These are phyloP conservation scores for Vidua macroura DNA, from an alignment of 2,113 vertebrate species.

Conservation along the genomic window DNA sequence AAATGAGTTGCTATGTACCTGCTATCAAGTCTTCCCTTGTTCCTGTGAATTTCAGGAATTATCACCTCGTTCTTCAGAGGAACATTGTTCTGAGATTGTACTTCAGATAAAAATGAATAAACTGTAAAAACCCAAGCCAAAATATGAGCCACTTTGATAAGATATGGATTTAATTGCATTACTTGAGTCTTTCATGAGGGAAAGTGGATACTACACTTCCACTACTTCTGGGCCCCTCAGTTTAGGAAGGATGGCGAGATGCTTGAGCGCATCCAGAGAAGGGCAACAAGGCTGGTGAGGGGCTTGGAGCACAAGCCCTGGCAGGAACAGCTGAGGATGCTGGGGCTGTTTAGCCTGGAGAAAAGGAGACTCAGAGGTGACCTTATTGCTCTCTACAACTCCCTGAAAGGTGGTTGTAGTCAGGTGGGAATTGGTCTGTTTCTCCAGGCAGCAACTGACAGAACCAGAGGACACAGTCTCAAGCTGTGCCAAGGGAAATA, in stretches of 20 bases:
- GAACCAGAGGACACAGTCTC: background rate
- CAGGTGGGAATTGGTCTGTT: background rate
- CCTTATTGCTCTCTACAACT: background rate
- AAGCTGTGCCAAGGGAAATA: background rate
- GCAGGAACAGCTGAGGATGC: background rate
- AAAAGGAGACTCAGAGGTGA: background rate
- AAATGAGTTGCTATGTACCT: background rate
- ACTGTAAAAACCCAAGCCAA: background rate
- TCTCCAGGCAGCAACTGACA: background rate
- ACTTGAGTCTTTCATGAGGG: background rate
- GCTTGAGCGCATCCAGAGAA: background rate
- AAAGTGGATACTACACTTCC: background rate
- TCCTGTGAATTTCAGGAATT: background rate
- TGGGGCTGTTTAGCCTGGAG: background rate
- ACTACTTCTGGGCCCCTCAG: background rate
- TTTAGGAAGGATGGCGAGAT: background rate
- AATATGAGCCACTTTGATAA: background rate
- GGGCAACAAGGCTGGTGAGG: background rate
- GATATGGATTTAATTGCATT: background rate
- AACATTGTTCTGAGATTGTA: background rate
- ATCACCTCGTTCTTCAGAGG: background rate
- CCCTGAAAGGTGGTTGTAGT: background rate
- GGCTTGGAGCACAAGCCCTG: background rate
- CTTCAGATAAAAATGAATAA: background rate
- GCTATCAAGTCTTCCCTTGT: background rate